Conservation (phyloP, 2,797 vertebrate species). For the Eutrigla gurnardus region DNA sequence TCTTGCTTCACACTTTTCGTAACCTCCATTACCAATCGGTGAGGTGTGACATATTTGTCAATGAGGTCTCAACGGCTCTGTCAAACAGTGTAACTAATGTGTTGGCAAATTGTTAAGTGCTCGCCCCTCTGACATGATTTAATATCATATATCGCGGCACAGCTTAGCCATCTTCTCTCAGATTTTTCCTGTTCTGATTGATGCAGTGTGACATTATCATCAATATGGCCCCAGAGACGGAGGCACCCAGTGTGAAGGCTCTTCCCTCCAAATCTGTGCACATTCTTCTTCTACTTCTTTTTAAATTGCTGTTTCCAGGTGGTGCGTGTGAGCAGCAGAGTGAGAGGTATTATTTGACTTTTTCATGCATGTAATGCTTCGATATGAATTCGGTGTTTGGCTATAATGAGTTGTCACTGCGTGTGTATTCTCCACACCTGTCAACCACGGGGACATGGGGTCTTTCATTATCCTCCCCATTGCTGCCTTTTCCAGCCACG, state of each 20-base stretch:
- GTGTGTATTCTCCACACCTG: slow-evolving; percentile 70
- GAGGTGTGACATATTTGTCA: slow-evolving; percentile 64
- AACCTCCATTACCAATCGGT: slow-evolving; percentile 44
- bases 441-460: slow-evolving; percentile 61
- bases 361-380: slow-evolving; percentile 61
- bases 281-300: slow-evolving; percentile 30
- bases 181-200: slow-evolving; percentile 57
- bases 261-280: slow-evolving; percentile 43
- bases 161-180: slow-evolving; percentile 39
- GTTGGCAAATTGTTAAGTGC: slow-evolving; percentile 51
- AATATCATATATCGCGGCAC: slow-evolving; percentile 48
- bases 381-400: slow-evolving; percentile 55
- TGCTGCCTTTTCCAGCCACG: slow-evolving; percentile 60
- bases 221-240: slow-evolving; percentile 51
- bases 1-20: slow-evolving; percentile 46
- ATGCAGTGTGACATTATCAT: slow-evolving; percentile 67
- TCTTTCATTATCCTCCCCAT: slow-evolving; percentile 69
- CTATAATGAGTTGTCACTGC: slow-evolving; percentile 66
- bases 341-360: slow-evolving; percentile 56
- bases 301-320: slow-evolving; percentile 37
- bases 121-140: slow-evolving; percentile 49
- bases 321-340: slow-evolving; percentile 32
- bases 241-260: slow-evolving; percentile 38
- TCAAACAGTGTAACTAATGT: slow-evolving; percentile 61
- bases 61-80: slow-evolving; percentile 54